phyloP scores from a whole-genome alignment of 2,113 vertebrate species.

The Planiliza haematocheilus region DNA sequence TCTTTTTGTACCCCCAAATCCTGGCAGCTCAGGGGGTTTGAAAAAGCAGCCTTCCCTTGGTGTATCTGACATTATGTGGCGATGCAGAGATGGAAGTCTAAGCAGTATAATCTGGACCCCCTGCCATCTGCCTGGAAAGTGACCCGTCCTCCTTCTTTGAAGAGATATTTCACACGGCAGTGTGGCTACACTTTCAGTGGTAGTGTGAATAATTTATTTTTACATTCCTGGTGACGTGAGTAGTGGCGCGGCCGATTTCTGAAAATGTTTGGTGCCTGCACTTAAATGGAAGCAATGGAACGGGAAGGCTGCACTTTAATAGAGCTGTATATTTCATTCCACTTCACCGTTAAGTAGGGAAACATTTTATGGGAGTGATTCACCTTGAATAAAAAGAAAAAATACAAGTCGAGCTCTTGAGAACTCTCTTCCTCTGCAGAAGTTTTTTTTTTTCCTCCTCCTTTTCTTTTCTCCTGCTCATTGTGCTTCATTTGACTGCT shows the following conservation, averaged over 20 bases:
- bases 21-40: slow-evolving; percentile 29
- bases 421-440: slow-evolving; percentile 46
- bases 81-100: slow-evolving; percentile 50
- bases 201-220: slow-evolving; percentile 27
- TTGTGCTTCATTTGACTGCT: slow-evolving; percentile 63
- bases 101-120: slow-evolving; percentile 44
- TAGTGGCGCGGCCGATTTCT: neutral
- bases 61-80: slow-evolving; percentile 60
- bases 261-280: neutral
- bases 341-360: slow-evolving; percentile 9
- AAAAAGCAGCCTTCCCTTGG: slow-evolving; percentile 42
- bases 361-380: slow-evolving; percentile 35
- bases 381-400: slow-evolving; percentile 53
- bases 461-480: slow-evolving; percentile 28
- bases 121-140: slow-evolving; percentile 23
- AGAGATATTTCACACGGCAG: slow-evolving; percentile 32
- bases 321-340: slow-evolving; percentile 12
- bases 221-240: neutral
- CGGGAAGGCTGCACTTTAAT: slow-evolving; percentile 12
- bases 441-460: neutral
- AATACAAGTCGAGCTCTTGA: slow-evolving; percentile 24
- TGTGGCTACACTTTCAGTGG: slow-evolving; percentile 18
- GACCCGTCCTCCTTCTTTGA: slow-evolving; percentile 29
- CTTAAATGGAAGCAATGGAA: neutral
- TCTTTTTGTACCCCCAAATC: neutral